Base-by-base conservation (phyloP, 2,797 vertebrate genomes). In the Oreochromis mossambicus region DNA sequence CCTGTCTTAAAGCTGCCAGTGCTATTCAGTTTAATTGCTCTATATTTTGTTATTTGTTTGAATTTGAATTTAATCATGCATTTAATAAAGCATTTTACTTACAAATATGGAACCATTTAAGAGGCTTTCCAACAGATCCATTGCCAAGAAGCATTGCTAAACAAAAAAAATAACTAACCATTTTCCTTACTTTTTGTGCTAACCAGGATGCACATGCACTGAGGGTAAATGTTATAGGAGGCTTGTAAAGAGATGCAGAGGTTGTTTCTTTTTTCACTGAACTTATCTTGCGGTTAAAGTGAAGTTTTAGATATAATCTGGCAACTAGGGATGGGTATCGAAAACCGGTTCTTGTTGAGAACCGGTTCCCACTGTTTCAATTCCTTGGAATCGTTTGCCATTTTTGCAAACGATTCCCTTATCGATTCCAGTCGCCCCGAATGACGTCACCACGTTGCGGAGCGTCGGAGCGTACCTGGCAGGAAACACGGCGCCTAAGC, bases 91-190 rank as follows among this genome's bases (percentile, higher is more conserved):
- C 17, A 63, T 12, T 36, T 36, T 34, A 0, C 32, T 61, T 61
- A 61, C 2, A 61, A 7, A 61, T 34, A 36, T 36, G 58, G 58
- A 0, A 4, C 6, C 19, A 36, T 63, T 63, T 36, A 63, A 0
- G 17, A 63, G 10, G 10, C 32, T 63, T 63, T 38, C 19, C 0
- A 63, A 21, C 11, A 63, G 11, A 63, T 21, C 7, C 8, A 38
- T 21, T 63, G 34, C 0, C 19, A 63, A 63, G 34, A 38, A 63
- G 19, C 2, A 38, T 63, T 21, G 34, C 13, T 63, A 38, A 21
- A 38, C 0, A 13, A 63, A 13, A 13, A 17, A 10, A 58, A 12
- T 0, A 63, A 8, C 32, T 13, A n/a, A 38, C 58, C 0, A 63
- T 13, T 63, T 0, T 38, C 11, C 34, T 5, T 21, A 38, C 34